A percentile compares a stretch with the other conserved stretches of the same genome.
These are phyloP conservation scores for Gastracanthus pulcherrimus DNA, from an alignment of 2,888 invertebrate genomes.

Conservation along the genomic window DNA sequence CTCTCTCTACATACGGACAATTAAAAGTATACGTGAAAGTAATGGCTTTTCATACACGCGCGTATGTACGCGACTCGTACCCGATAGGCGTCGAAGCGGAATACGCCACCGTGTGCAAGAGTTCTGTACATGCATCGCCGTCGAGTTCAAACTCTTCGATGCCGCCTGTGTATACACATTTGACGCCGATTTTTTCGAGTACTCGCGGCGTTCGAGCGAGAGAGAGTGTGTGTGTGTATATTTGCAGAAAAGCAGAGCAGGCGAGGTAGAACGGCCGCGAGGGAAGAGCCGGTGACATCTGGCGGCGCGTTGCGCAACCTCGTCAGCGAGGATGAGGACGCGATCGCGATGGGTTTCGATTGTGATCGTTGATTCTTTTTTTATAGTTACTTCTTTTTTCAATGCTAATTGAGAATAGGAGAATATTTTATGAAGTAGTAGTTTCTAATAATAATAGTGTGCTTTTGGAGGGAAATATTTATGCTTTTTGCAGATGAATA, in stretches of 20 bases:
- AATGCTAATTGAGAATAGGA: too few species aligned
- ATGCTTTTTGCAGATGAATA: too few species aligned
- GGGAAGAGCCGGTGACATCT: slow-evolving; percentile 49
- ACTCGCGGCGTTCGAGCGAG: neutral
- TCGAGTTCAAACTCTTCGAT: too few species aligned
- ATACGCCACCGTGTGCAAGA: too few species aligned
- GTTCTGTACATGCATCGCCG: too few species aligned
- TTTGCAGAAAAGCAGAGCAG: neutral
- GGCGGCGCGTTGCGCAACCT: slow-evolving; percentile 27
- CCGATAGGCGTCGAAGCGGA: slow-evolving; percentile 62
- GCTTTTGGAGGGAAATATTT: too few species aligned
- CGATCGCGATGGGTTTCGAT: neutral
- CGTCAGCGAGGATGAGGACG: neutral
- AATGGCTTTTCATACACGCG: slow-evolving; percentile 13
- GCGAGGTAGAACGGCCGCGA: neutral
- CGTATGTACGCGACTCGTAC: slow-evolving; percentile 31
- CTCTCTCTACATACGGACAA: neutral
- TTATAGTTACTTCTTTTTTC: too few species aligned
- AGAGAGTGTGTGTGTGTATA: neutral
- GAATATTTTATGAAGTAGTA: too few species aligned
- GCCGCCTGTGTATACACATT: neutral
- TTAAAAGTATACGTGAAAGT: slow-evolving; percentile 44
- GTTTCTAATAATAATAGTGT: too few species aligned
- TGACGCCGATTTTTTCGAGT: neutral
- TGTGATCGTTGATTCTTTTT: neutral